A percentile compares a stretch with the other conserved stretches of the same genome.
Conservation (phyloP, 1,140 invertebrate species). For the Heliconius eleuchia region DNA sequence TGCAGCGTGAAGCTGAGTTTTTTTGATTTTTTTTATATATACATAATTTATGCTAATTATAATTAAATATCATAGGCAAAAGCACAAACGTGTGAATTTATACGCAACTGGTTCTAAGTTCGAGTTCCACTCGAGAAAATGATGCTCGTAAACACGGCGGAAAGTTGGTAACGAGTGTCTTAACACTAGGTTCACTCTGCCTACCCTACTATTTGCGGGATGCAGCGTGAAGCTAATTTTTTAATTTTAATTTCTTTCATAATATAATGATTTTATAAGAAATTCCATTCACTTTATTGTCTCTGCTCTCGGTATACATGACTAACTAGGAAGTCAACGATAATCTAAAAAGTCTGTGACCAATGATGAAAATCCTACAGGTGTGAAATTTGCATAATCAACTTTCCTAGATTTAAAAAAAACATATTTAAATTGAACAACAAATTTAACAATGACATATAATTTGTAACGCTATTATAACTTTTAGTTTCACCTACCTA, state of each 20-base stretch:
- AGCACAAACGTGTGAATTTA: too few species aligned
- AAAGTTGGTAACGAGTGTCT: too few species aligned
- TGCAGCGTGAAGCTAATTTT: too few species aligned
- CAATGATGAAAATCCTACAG: conserved; percentile 1
- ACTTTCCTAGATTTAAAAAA: background rate
- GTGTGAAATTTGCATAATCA: conserved; percentile 1
- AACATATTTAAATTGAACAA: background rate
- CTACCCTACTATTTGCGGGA: background rate
- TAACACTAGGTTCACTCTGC: background rate
- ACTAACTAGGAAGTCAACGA: conserved; percentile 1
- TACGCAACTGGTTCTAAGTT: too few species aligned
- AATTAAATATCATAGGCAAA: too few species aligned
- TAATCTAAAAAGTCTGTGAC: background rate
- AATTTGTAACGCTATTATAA: conserved; percentile 2
- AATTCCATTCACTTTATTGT: background rate
- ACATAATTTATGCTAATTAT: too few species aligned
- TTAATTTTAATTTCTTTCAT: too few species aligned
- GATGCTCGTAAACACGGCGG: too few species aligned
- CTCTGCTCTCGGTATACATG: background rate
- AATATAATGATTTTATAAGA: background rate
- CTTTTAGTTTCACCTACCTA: background rate
- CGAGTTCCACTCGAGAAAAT: too few species aligned
- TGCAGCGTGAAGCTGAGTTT: too few species aligned
- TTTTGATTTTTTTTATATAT: too few species aligned
- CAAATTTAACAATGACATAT: background rate